Base-by-base conservation (phyloP, 2,888 invertebrate genomes). In the Prosapia bicincta region DNA sequence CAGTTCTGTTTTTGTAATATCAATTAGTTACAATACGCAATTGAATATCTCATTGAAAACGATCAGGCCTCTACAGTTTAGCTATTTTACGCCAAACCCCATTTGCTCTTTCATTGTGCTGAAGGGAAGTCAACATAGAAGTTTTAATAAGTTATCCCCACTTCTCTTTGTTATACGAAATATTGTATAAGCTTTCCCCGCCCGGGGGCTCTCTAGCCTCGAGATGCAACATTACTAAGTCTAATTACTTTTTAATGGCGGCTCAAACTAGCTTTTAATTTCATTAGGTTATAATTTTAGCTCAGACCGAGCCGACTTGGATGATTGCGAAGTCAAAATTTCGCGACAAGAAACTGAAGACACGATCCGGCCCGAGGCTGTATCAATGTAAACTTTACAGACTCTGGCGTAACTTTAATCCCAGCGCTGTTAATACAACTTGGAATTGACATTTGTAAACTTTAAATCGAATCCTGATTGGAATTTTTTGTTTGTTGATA, bases 181-280 rank as follows among this genome's bases (percentile, higher is more conserved):
- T 54, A 54, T 54, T 54, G 54, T 54, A 54, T 54, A 54, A 54
- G 25, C 70, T 38, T 38, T 70, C 23, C 7, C 38, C 38, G 38
- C 38, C 43, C 10, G 1, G 10, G 15, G 70, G 38, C 25, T 23
- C 26, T 13, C 23, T 70, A 30, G 70, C 38, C 70, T 38, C 38
- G 25, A 23, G 70, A 15, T 6, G 23, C 54, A 38, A 54, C 54
- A 54, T 54, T 70, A 43, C 43, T 38, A 70, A 32, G 38, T 32
- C 38, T 70, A 70, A 70, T 70, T 70, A 70, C 70, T 43, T 70
- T 70, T 70, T 70, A 70, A 70, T 70, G 70, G 70, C 70, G 38
- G 25, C 24, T 26, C 70, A 70, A 70, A 70, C 70, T 70, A 70
- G 70, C 70, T 70, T 70, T 70, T 70, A 70, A 70, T 70, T 70